Evolutionary conservation across 2,888 invertebrate genomes (phyloP), one percentile per base, ranked within the genome.

Genomic region (Stictocephala bisonia): DNA sequence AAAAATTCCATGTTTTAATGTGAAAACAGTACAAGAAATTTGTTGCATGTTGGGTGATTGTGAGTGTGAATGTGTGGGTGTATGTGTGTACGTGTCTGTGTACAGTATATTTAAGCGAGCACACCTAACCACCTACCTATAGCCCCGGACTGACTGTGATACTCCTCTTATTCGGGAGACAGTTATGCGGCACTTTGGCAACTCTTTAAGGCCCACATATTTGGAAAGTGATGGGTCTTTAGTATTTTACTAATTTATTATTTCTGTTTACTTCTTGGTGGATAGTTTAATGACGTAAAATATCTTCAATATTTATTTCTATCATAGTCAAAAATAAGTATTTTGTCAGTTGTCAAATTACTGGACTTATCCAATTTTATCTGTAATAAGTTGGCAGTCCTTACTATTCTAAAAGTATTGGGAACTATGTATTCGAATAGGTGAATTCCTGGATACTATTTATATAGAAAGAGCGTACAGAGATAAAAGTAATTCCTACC

Each of bases 1-100:
- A 72, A 73, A 72, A 76, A 77, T 75, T 75, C 74, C 75, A 75
- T 74, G 73, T 77, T 75, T 72, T 74, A 71, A 72, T 75, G 74
- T 77, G 71, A 76, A 76, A 64, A 58, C 75, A 77, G 74, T 74
- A 77, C 74, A 75, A 77, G 72, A 74, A 66, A 66, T 51, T 73
- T 75, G 69, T 74, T 72, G 69, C 9, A 53, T 71, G 58, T 58
- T 41, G 58, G 27, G 41, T 27, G 58, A 41, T 15, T 11, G 27
- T 15, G n/a, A 31, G 20, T 27, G 31, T 71, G 66, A 51, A 51
- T 20, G 64, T 13, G 40, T 66, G 48, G n/a, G 31, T 27, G 26
- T 68, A 68, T 68, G 66, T 51, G 72, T 18, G 40, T 26, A 66
- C 44, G 31, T 72, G 67, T 22, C n/a, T 69, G 68, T 51, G 27